Base-by-base conservation (phyloP, 1,140 invertebrate genomes). In the Drosophila ohnishii region DNA sequence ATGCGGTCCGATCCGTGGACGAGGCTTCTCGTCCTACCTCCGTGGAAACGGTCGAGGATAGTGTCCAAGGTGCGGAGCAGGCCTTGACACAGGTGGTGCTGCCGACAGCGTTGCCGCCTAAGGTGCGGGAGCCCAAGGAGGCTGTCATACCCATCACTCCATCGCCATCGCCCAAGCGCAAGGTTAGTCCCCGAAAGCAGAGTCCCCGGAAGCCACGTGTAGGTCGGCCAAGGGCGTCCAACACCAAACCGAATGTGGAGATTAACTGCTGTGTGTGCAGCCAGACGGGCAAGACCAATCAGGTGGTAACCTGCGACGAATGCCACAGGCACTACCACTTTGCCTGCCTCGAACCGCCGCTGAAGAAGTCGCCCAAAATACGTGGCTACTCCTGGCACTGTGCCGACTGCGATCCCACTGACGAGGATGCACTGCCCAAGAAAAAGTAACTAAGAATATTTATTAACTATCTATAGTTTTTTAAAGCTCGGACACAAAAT, bases 361-460 rank as follows among this genome's bases (percentile, higher is more conserved):
- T 97, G 1, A 98, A 97, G 92, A 98, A 98, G 92, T 96, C 97
- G 47, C 98, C 97, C 3, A 98, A 98, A 93, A 95, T 95, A 72
- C 94, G 97, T 62, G 97, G 97, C 40, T 98, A 98, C 92, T 97
- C 96, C 6, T 99, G 98, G 98, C 97, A 97, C 92, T 99, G 98
- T 93, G 97, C 96, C 50, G 96, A 98, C 91, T 99, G 97, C 94
- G 97, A 98, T 93, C 96, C 96, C 56, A 97, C 96, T 80, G 96
- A 91, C 25, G 90, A 91, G 19, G 90, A 91, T 45, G 79, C 83
- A 47, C 58, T 78, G 71, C 72, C 75, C 44, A 76, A 79, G 40
- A 72, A 72, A 59, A 71, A 75, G 37, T n/a, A 37, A 34, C 22
- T 53, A n/a, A 14, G 11, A 37, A 9, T 56, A 48, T 35, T 53